Conservation (phyloP, 2,797 vertebrate species). For the Anguilla obscura region DNA sequence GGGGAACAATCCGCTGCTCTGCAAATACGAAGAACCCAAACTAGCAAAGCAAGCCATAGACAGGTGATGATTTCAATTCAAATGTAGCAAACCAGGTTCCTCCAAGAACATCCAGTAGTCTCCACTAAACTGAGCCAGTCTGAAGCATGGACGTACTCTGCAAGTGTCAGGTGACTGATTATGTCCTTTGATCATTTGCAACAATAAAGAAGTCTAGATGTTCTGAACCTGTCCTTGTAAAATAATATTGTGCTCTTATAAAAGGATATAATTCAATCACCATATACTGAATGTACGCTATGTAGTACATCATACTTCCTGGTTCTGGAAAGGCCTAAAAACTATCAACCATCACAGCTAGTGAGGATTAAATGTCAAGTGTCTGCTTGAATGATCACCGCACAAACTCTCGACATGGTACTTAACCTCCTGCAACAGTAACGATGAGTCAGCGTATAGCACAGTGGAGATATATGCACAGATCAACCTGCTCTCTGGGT, state of each 20-base stretch:
- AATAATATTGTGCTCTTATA: neutral
- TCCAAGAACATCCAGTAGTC: neutral
- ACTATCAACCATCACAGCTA: neutral
- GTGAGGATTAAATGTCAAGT: neutral
- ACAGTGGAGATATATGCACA: neutral
- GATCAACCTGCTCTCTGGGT: neutral
- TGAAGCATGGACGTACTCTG: neutral
- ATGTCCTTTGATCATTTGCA: neutral
- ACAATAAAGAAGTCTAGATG: no score
- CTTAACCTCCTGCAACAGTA: neutral
- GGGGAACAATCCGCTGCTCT: neutral
- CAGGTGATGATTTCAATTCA: neutral
- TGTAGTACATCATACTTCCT: neutral
- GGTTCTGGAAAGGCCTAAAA: neutral
- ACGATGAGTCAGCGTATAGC: neutral
- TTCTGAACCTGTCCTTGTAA: neutral
- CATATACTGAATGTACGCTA: neutral
- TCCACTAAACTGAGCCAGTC: neutral
- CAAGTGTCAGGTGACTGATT: neutral
- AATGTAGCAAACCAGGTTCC: neutral
- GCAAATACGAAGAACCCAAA: neutral
- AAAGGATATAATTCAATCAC: neutral
- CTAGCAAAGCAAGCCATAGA: neutral
- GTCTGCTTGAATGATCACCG: neutral
- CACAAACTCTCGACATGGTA: neutral